A percentile compares a stretch with the other conserved stretches of the same genome.
These are phyloP conservation scores for Drosophila koepferae DNA, from an alignment of 2,888 invertebrate species.

Conservation along the genomic window DNA sequence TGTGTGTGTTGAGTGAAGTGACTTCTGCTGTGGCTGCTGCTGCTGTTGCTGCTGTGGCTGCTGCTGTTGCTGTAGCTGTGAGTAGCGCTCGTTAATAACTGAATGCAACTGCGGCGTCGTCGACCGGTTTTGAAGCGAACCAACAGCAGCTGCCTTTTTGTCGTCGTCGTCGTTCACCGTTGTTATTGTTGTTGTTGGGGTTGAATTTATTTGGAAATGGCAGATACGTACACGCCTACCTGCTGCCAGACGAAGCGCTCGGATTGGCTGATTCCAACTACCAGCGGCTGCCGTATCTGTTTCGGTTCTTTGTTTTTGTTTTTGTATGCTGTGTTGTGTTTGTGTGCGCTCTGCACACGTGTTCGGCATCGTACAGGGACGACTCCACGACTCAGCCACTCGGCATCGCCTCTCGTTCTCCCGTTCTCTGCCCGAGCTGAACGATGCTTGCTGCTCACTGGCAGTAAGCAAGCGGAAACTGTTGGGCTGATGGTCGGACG, in stretches of 20 bases:
- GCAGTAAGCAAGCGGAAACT: conserved; percentile 83
- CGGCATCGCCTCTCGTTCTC: conserved; percentile 40
- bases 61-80: conserved; percentile 72
- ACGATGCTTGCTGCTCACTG: conserved; percentile 38
- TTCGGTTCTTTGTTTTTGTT: conserved; percentile 32
- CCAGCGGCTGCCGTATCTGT: conserved; percentile 56
- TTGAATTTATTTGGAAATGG: conserved; percentile 81
- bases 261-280: conserved; percentile 67
- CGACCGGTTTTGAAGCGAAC: conserved; percentile 83
- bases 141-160: conserved; percentile 55
- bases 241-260: conserved; percentile 60
- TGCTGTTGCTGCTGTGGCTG: conserved; percentile 49
- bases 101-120: conserved; percentile 81
- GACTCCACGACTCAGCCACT: conserved; percentile 32
- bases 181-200: conserved; percentile 58
- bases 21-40: conserved; percentile 74
- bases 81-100: conserved; percentile 84
- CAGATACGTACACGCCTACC: conserved; percentile 82
- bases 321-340: conserved; percentile 21
- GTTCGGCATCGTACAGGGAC: conserved; percentile 35
- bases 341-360: conserved; percentile 44
- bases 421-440: conserved; percentile 12
- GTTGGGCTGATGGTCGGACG: conserved; percentile 84
- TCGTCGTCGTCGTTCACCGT: conserved; percentile 20
- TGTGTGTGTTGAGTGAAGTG: conserved; percentile 70